Evolutionary conservation across 2,113 vertebrate genomes (phyloP).

Genomic region (Bombycilla garrulus): DNA sequence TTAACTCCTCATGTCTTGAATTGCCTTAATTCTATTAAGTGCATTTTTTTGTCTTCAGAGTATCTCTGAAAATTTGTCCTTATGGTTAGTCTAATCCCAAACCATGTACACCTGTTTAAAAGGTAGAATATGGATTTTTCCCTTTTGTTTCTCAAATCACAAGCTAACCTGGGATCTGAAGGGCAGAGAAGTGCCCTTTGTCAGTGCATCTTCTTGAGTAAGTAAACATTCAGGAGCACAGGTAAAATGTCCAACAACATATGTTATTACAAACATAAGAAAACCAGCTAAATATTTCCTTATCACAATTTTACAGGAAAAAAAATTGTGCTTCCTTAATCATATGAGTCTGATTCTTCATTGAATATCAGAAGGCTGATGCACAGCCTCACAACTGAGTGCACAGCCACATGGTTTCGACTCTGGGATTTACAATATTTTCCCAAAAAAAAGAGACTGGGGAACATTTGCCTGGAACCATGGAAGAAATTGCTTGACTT

Average conservation of each 20-base stretch:
- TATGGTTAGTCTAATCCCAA: neutral
- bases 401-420: neutral
- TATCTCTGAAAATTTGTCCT: neutral
- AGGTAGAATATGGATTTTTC: neutral
- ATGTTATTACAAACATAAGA: accelerated
- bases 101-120: accelerated
- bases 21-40: neutral
- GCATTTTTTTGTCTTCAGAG: neutral
- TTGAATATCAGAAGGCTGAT: neutral
- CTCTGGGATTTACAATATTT: neutral
- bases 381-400: neutral
- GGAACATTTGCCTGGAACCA: neutral
- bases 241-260: neutral
- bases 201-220: neutral
- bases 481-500: neutral
- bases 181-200: neutral
- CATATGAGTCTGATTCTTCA: neutral
- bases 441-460: neutral
- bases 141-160: neutral
- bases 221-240: neutral
- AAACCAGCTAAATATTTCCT: neutral
- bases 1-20: neutral
- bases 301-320: neutral
- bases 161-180: neutral
- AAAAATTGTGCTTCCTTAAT: neutral